Evolutionary conservation across 2,113 vertebrate genomes (phyloP), one percentile per base, ranked within the genome.

Genomic region (Spizaetus ornatus): DNA sequence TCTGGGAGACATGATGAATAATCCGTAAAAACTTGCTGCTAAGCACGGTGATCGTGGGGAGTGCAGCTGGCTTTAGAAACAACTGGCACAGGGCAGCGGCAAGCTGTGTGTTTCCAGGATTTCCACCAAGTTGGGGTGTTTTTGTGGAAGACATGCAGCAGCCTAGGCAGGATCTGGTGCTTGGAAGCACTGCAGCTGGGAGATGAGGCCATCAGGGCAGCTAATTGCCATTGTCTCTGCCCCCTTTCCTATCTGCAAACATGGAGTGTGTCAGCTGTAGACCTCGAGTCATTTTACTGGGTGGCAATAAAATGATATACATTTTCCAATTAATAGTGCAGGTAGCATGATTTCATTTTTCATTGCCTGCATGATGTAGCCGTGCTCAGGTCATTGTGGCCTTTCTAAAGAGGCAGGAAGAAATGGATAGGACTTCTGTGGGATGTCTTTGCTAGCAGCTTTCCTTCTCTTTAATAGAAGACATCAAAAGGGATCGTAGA

Each of bases 321-420:
- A 16, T 95, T 97, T 96, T 87, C 89, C 78, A 91, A 79, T 95
- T 86, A 91, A 40, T 9, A 17, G 36, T 34, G 10, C 29, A 45
- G 25, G 59, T 53, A 48, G 70, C 18, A 18, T 59, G 56, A 78
- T 76, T 72, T 81, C 26, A 77, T 88, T 77, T 95, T 76, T 89
- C 72, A 65, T 59, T 79, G 59, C 61, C 86, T 87, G n/a, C 1
- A 2, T 70, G 73, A 77, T 38, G 32, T 83, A 62, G 31, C 26
- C 52, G 47, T 18, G 56, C 79, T 81, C 58, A 69, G 61, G 48
- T 82, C 78, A 58, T 32, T 2, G 2, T 34, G 38, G 73, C 8
- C 66, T n/a, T 69, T 71, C 53, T 76, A 29, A 93, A 84, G 78
- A 79, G 91, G 27, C 31, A 77, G 74, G 56, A 89, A 72, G 81